Evolutionary conservation across 1,140 invertebrate species (phyloP), one percentile per base, ranked within the genome.

Genomic region (honey bee (Apis mellifera)): DNA sequence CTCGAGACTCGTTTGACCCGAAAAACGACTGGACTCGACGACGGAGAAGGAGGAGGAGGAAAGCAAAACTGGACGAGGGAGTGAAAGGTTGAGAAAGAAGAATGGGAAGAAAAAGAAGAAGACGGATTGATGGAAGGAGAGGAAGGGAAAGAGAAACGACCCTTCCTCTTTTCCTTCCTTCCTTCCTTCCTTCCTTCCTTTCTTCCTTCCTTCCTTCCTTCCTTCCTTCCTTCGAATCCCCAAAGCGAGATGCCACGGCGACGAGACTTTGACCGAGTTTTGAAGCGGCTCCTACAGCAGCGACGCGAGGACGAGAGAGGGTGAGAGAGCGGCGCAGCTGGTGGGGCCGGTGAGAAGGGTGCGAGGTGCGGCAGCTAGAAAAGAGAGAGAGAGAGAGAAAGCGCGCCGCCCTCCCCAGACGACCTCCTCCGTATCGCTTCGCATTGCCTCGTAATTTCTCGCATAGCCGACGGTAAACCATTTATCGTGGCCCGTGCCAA

Each of bases 211-310:
- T 42, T 42, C 32, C 32, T 42, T 42, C 32, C 32, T 42, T 42
- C 32, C 32, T 42, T 42, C 32, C 32, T 42, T 42, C 84, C 87
- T 89, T 89, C 82, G 86, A 89, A 89, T 88, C 87, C 87, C 87
- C 87, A 88, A 89, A 89, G 87, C 87, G 82, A 89, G 87, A 89
- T 87, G 87, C 86, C 84, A 75, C 87, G 77, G 68, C 87, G 87
- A 88, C 86, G 87, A 88, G 87, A 88, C 87, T 88, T 88, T 88
- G 87, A 88, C 87, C 87, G 87, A 88, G 87, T 88, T 88, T 89
- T 89, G 82, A 85, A 89, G 81, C 89, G 87, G 89, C 85, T 89
- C 88, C 83, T 69, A 74, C 78, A 64, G 69, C 78, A 69, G 69
- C 68, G 69, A 75, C 77, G 70, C 60, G 76, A 76, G 76, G 69